phyloP scores from a whole-genome alignment of 2,797 vertebrate species.

The Phoebastria nigripes region DNA sequence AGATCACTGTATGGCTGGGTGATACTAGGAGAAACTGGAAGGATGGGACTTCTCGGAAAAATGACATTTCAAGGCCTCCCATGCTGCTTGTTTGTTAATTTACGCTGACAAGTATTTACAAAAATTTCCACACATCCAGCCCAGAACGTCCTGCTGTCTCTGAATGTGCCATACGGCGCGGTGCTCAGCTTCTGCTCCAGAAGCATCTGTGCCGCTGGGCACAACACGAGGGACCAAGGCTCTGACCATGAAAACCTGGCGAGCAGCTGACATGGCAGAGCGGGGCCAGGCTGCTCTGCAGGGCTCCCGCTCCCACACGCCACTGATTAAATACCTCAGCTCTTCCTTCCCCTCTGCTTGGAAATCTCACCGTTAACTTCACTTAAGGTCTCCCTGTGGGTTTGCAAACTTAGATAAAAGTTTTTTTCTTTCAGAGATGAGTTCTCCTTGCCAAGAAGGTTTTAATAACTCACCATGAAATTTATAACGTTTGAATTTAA shows the following conservation, averaged over 20 bases:
- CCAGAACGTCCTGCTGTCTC: background rate
- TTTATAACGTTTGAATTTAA: slow-evolving; percentile 57
- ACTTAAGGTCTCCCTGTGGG: background rate
- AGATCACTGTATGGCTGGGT: background rate
- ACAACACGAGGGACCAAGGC: background rate
- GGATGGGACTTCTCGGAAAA: background rate
- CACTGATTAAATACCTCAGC: background rate
- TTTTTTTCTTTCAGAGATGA: background rate
- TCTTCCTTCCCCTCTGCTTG: background rate
- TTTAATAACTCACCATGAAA: slow-evolving; percentile 67
- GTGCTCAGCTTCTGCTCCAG: background rate
- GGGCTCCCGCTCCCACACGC: fast-evolving
- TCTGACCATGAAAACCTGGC: background rate
- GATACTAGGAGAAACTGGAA: background rate
- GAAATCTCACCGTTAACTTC: background rate
- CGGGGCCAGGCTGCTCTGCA: background rate
- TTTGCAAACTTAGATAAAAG: background rate
- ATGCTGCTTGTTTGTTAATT: background rate
- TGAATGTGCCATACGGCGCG: fast-evolving
- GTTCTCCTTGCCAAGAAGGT: slow-evolving; percentile 43
- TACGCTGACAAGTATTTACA: background rate
- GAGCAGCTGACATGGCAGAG: background rate
- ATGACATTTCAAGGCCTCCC: background rate
- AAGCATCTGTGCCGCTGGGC: background rate
- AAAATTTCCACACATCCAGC: background rate